Evolutionary conservation across 2,113 vertebrate species (phyloP).

Genomic region (Chrysochloris asiatica): DNA sequence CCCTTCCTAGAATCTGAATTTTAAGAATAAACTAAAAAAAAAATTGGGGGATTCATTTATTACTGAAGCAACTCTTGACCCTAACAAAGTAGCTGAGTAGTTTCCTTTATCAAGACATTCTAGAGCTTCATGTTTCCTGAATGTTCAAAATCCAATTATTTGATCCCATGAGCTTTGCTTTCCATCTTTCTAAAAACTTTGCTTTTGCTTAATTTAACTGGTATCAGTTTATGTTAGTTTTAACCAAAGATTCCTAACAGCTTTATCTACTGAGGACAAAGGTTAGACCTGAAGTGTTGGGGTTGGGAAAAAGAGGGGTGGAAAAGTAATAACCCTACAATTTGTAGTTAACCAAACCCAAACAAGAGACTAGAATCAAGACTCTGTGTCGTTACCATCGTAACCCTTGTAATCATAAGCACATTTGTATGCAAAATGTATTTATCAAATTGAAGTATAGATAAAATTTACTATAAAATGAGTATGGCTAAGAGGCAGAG

Average conservation of each 20-base stretch:
- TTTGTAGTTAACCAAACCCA: background rate
- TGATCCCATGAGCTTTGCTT: background rate
- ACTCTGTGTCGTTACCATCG: background rate
- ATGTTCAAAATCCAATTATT: background rate
- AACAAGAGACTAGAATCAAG: background rate
- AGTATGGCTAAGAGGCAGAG: background rate
- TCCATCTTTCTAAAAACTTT: background rate
- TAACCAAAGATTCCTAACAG: background rate
- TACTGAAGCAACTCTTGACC: background rate
- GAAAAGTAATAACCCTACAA: background rate
- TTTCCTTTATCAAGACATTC: background rate
- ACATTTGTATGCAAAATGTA: background rate
- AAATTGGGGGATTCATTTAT: background rate
- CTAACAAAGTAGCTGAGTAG: background rate
- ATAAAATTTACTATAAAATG: background rate
- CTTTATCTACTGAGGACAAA: constrained; percentile 14
- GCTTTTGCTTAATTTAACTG: background rate
- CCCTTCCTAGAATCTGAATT: background rate
- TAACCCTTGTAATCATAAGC: background rate
- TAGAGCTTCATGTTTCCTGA: background rate
- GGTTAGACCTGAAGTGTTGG: background rate
- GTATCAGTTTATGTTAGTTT: background rate
- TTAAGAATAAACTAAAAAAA: background rate
- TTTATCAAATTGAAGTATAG: background rate
- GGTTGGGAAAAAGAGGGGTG: background rate